phyloP scores from a whole-genome alignment of 1,140 invertebrate species.

The Anagrus nilaparvatae region DNA sequence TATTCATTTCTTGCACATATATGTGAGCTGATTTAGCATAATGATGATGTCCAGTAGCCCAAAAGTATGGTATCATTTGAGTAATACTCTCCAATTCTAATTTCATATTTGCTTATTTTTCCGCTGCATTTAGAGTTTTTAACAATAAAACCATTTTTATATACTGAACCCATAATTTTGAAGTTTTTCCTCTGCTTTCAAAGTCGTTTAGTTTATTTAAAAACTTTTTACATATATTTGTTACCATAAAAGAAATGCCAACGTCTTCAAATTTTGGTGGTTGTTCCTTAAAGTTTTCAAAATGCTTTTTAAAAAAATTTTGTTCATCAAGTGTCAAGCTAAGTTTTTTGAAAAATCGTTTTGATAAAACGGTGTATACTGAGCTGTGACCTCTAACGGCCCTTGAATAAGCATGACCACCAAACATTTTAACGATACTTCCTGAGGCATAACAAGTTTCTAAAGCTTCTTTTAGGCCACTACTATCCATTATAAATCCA shows the following conservation, averaged over 20 bases:
- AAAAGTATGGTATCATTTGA: conserved; percentile 23
- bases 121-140: conserved; percentile 16
- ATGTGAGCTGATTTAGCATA: conserved; percentile 16
- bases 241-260: background rate
- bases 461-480: conserved; percentile 30
- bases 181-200: conserved; percentile 23
- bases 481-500: conserved; percentile 35
- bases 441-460: conserved; percentile 26
- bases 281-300: background rate
- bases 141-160: conserved; percentile 10
- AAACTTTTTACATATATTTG: background rate
- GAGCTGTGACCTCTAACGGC: conserved; percentile 28
- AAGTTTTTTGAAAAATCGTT: conserved; percentile 16
- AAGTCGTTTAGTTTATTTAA: background rate
- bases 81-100: conserved; percentile 8
- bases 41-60: conserved; percentile 14
- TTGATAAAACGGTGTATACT: conserved; percentile 19
- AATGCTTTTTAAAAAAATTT: background rate
- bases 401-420: conserved; percentile 26
- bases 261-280: background rate
- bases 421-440: conserved; percentile 32
- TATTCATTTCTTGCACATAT: conserved; percentile 25
- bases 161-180: conserved; percentile 19
- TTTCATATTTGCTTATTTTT: conserved; percentile 15
- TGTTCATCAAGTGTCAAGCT: background rate